Evolutionary conservation across 1,140 invertebrate genomes (phyloP).

Genomic region (Anastrepha ludens): DNA sequence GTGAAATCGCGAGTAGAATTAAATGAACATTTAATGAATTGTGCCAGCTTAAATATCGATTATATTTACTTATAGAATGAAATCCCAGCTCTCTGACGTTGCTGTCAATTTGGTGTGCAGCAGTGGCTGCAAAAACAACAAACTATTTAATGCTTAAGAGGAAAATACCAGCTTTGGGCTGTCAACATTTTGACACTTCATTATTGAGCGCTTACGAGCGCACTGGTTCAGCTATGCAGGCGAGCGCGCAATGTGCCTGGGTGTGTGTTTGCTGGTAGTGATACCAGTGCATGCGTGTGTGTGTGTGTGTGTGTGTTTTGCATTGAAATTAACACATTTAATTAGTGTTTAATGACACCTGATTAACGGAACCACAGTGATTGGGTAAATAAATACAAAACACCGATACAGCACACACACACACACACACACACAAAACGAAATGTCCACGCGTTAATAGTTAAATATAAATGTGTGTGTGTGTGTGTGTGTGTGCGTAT

Average conservation of each 20-base stretch:
- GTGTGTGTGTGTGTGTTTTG: not conserved
- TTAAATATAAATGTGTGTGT: not conserved
- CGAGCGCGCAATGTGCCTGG: too few relatives aligned
- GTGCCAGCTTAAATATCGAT: too few relatives aligned
- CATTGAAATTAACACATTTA: conserved; percentile 50
- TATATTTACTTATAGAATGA: not conserved
- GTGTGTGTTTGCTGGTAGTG: too few relatives aligned
- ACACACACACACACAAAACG: not conserved
- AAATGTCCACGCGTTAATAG: not conserved
- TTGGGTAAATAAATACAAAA: not conserved
- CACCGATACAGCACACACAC: not conserved
- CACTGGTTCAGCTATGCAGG: not conserved
- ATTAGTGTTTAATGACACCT: conserved; percentile 52
- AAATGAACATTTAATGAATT: too few relatives aligned
- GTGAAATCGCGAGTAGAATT: too few relatives aligned
- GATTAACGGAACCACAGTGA: conserved; percentile 39
- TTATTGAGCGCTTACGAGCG: conserved; percentile 29
- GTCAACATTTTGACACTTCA: conserved; percentile 52
- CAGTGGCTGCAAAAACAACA: not conserved
- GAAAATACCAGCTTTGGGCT: conserved; percentile 37
- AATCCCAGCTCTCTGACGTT: not conserved
- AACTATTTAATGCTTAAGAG: conserved; percentile 9
- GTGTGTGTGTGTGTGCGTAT: not conserved
- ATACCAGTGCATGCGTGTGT: not conserved
- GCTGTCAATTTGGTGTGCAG: not conserved